These are phyloP conservation scores for Phyllostomus hastatus DNA, from an alignment of 2,113 vertebrate species.

Conservation along the genomic window DNA sequence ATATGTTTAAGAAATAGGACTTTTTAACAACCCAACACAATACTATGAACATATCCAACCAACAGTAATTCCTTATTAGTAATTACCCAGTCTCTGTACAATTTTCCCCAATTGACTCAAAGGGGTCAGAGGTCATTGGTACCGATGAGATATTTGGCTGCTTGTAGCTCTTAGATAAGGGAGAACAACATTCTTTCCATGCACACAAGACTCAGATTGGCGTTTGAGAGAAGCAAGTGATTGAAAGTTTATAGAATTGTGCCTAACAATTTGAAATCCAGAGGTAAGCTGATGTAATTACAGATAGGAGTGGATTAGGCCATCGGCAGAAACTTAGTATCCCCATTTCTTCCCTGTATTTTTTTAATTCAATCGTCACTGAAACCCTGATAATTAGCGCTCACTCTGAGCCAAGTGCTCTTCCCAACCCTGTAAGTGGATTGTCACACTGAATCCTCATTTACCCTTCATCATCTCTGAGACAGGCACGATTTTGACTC, in stretches of 20 bases:
- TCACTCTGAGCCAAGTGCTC: neutral
- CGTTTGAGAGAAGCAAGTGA: neutral
- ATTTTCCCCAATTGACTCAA: neutral
- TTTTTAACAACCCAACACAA: neutral
- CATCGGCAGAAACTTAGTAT: neutral
- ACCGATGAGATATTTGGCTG: neutral
- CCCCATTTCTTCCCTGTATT: neutral
- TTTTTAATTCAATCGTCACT: neutral
- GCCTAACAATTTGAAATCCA: neutral
- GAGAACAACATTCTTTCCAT: neutral
- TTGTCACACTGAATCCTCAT: neutral
- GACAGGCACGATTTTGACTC: neutral
- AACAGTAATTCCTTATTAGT: neutral
- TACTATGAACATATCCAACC: neutral
- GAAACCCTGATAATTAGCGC: neutral
- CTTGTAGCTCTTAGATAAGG: neutral
- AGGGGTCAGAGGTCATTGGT: neutral
- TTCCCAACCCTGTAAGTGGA: neutral
- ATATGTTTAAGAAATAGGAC: neutral
- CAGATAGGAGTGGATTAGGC: neutral
- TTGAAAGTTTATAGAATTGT: neutral
- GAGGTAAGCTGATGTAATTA: neutral
- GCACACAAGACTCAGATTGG: neutral
- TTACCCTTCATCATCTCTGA: neutral
- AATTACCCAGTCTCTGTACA: neutral